A percentile compares a stretch with the other conserved stretches of the same genome.
Conservation (phyloP, 1,140 invertebrate species). For the Aplysia californica region DNA sequence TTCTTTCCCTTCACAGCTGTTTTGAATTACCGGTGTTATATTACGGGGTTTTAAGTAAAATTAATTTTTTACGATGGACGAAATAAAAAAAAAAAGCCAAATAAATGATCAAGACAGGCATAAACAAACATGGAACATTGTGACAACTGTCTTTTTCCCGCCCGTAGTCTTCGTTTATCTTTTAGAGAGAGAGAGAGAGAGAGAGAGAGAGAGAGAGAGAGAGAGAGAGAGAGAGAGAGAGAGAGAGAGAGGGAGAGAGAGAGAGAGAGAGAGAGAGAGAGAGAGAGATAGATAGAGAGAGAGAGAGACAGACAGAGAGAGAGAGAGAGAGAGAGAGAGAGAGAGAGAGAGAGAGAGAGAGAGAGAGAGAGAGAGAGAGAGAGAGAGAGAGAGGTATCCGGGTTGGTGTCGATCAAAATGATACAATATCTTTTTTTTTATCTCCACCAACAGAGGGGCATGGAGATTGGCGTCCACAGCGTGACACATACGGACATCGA, state of each 20-base stretch:
- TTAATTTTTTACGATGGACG: too few species aligned
- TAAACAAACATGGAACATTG: too few species aligned
- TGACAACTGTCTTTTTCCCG: too few species aligned
- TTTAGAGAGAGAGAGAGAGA: not conserved
- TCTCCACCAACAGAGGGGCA: constrained; percentile 72
- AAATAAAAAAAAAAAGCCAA: too few species aligned
- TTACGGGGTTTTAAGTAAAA: too few species aligned
- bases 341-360: constrained; percentile 2
- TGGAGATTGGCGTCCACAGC: constrained; percentile 89
- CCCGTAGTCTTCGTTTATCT: too few species aligned
- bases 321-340: not conserved
- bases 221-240: not conserved
- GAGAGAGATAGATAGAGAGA: not conserved
- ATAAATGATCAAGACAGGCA: too few species aligned
- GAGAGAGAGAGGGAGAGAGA: not conserved
- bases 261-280: not conserved
- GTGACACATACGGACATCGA: constrained; percentile 71
- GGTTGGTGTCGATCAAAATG: not conserved
- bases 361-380: not conserved
- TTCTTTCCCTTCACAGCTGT: too few species aligned
- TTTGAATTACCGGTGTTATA: too few species aligned
- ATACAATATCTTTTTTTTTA: not conserved
- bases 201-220: constrained; percentile 78
- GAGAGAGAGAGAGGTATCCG: not conserved
- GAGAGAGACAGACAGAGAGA: not conserved